Conservation (phyloP, 1,140 invertebrate species). For the Brachionus angularis region DNA sequence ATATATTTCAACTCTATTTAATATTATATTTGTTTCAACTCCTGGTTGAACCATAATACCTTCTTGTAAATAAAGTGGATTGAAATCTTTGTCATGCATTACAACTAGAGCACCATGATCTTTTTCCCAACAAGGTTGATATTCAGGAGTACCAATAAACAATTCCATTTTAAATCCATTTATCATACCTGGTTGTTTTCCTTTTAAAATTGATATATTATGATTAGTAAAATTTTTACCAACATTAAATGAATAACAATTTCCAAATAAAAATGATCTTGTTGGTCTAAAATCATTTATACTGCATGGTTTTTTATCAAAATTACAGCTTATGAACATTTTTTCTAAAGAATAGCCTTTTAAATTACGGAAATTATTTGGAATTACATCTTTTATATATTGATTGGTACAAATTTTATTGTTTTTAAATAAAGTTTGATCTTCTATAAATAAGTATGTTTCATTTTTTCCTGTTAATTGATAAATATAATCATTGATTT, state of each 20-base stretch:
- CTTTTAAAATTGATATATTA: not conserved
- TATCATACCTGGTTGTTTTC: not conserved
- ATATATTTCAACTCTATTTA: not conserved
- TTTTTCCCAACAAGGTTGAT: constrained; percentile 32
- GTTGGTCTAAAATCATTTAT: not conserved
- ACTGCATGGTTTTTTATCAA: not conserved
- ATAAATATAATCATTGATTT: not conserved
- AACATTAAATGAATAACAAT: not conserved
- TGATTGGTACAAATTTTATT: not conserved
- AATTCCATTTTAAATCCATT: constrained; percentile 18
- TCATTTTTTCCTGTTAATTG: no score
- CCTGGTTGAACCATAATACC: not conserved
- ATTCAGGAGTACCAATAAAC: constrained; percentile 17
- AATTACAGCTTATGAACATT: not conserved
- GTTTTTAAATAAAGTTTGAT: not conserved
- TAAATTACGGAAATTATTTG: no score
- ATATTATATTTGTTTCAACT: constrained; percentile 4
- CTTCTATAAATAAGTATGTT: not conserved
- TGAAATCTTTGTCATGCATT: not conserved
- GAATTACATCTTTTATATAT: no score
- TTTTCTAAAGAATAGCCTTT: not conserved
- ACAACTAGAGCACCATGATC: constrained; percentile 4
- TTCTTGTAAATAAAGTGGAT: constrained; percentile 2
- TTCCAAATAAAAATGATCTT: not conserved
- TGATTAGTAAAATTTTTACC: not conserved